These are phyloP conservation scores for Hydractinia symbiolongicarpus DNA, from an alignment of 30 jellyfish, hydroid and myxozoan genomes.

Conservation along the genomic window DNA sequence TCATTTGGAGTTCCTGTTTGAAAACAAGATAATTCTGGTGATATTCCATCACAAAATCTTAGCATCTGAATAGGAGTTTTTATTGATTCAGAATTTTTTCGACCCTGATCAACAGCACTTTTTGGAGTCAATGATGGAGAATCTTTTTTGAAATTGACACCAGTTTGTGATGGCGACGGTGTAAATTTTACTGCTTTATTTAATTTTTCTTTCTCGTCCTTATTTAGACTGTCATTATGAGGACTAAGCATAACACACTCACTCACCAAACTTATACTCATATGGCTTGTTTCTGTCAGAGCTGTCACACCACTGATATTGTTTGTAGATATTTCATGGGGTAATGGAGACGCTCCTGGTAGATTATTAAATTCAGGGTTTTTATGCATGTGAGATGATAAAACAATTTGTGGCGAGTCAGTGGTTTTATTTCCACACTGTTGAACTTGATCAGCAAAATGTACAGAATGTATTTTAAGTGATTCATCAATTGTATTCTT, in stretches of 20 bases:
- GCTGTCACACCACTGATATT: constrained; percentile 78
- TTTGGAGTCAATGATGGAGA: constrained; percentile 28
- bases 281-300: constrained; percentile 59
- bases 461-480: neutral
- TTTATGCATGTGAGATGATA: neutral
- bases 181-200: neutral
- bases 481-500: neutral
- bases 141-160: neutral
- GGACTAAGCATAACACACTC: constrained; percentile 21
- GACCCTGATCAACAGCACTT: neutral
- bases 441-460: neutral
- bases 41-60: constrained; percentile 8
- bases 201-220: neutral
- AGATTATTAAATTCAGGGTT: neutral
- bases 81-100: neutral
- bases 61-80: constrained; percentile 22
- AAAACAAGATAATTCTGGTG: constrained; percentile 13
- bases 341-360: neutral
- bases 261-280: constrained; percentile 28
- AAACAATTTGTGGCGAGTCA: neutral
- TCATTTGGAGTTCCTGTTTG: neutral
- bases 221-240: neutral
- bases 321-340: constrained; percentile 14
- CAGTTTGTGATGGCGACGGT: constrained; percentile 11
- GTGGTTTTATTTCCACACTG: neutral